phyloP scores from a whole-genome alignment of 2,113 vertebrate species.

The Cinclus cinclus region DNA sequence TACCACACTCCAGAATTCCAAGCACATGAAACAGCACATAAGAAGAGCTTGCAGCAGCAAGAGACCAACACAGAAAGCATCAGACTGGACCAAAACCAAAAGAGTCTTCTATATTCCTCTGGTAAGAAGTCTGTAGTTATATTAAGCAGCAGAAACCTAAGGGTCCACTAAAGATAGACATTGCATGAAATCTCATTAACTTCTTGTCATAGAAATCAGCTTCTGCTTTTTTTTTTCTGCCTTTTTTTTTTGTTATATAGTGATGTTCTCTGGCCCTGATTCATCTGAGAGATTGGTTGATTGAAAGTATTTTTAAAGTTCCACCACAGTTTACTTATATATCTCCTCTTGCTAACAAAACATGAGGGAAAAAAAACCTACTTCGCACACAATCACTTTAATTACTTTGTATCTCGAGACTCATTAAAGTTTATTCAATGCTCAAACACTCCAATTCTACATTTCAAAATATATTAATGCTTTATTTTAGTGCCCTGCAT shows the following conservation, averaged over 20 bases:
- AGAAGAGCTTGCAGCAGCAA: not conserved
- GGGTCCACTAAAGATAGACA: not conserved
- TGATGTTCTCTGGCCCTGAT: not conserved
- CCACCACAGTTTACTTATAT: not conserved
- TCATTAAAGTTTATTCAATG: not conserved
- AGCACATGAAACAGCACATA: not conserved
- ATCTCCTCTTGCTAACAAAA: not conserved
- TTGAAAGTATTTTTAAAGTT: not conserved
- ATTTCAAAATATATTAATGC: not conserved
- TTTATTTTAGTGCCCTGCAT: not conserved
- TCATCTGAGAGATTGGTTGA: not conserved
- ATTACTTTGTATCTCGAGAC: not conserved
- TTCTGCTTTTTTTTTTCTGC: not conserved
- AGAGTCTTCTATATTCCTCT: not conserved
- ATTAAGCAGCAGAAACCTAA: not conserved
- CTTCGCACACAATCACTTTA: constrained; percentile 15
- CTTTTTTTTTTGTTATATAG: not conserved
- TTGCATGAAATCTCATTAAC: not conserved
- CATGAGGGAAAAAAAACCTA: not conserved
- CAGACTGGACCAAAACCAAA: not conserved
- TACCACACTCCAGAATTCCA: not conserved
- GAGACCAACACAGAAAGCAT: not conserved
- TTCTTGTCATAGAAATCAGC: not conserved
- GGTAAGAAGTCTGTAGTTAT: not conserved
- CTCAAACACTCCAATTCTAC: not conserved